Evolutionary conservation across 2,888 invertebrate species (phyloP).

Genomic region (Achlya flavicornis): DNA sequence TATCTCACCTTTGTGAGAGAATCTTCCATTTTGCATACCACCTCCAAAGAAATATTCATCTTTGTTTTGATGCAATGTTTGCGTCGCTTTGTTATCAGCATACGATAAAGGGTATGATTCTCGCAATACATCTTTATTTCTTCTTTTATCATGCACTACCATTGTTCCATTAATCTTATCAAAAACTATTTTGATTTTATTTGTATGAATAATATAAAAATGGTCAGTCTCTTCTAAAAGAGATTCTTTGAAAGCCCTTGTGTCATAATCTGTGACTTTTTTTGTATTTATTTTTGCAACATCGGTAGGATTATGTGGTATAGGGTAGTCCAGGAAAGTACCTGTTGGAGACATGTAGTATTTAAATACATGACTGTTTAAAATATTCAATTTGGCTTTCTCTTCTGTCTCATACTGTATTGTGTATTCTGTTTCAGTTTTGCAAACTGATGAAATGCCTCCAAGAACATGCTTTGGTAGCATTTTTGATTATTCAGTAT

Average conservation of each 20-base stretch:
- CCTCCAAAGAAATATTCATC: conserved; percentile 74
- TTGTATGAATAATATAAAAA: conserved; percentile 54
- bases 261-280: conserved; percentile 57
- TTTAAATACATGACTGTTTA: conserved; percentile 70
- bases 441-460: conserved; percentile 52
- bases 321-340: conserved; percentile 64
- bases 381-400: conserved; percentile 58
- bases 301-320: conserved; percentile 60
- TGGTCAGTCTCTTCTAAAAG: conserved; percentile 42
- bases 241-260: conserved; percentile 57
- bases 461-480: conserved; percentile 35
- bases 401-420: conserved; percentile 63
- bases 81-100: conserved; percentile 45
- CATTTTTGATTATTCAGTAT: conserved; percentile 14
- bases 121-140: conserved; percentile 58
- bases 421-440: conserved; percentile 51
- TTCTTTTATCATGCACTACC: conserved; percentile 58
- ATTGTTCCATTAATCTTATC: conserved; percentile 63
- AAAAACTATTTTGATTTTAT: conserved; percentile 61
- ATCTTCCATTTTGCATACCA: conserved; percentile 78
- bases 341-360: conserved; percentile 71
- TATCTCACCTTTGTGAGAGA: conserved; percentile 67
- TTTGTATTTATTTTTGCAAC: conserved; percentile 65
- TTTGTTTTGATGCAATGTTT: conserved; percentile 53
- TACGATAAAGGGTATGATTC: conserved; percentile 61